Evolutionary conservation across 2,888 invertebrate species (phyloP).

Genomic region (Epirrita christyi): DNA sequence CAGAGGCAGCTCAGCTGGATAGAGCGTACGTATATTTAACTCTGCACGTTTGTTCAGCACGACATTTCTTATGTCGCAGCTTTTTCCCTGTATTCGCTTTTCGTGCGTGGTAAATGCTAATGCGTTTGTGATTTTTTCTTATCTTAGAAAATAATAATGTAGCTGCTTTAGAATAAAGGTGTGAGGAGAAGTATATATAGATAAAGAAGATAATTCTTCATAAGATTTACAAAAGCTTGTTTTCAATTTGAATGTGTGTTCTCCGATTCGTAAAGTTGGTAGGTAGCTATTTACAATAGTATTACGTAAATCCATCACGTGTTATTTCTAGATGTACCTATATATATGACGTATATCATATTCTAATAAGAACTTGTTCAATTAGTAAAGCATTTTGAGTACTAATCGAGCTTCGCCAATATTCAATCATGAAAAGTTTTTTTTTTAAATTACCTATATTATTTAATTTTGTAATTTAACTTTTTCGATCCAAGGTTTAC

Average conservation of each 20-base stretch:
- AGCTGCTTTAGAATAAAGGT: constrained; percentile 15
- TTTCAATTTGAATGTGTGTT: background rate
- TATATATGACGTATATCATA: background rate
- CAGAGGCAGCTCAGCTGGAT: constrained; percentile 91
- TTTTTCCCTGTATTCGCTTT: constrained; percentile 53
- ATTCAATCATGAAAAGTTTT: constrained; percentile 33
- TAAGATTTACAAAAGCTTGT: background rate
- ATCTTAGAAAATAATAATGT: constrained; percentile 31
- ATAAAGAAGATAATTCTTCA: background rate
- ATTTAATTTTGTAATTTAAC: background rate
- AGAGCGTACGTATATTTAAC: constrained; percentile 91
- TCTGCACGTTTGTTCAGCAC: constrained; percentile 64
- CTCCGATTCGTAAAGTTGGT: no score
- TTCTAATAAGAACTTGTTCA: constrained; percentile 28
- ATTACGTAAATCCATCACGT: background rate
- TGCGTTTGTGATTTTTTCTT: constrained; percentile 21
- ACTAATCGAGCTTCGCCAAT: constrained; percentile 26
- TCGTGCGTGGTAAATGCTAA: constrained; percentile 40
- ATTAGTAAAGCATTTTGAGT: constrained; percentile 29
- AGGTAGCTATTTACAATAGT: no score
- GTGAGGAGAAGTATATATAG: background rate
- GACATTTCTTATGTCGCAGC: constrained; percentile 58
- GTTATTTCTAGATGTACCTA: background rate
- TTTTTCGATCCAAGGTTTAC: background rate
- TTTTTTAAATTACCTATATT: constrained; percentile 2